These are phyloP conservation scores for Lepeophtheirus salmonis DNA, from an alignment of 1,140 invertebrate genomes.

Conservation along the genomic window DNA sequence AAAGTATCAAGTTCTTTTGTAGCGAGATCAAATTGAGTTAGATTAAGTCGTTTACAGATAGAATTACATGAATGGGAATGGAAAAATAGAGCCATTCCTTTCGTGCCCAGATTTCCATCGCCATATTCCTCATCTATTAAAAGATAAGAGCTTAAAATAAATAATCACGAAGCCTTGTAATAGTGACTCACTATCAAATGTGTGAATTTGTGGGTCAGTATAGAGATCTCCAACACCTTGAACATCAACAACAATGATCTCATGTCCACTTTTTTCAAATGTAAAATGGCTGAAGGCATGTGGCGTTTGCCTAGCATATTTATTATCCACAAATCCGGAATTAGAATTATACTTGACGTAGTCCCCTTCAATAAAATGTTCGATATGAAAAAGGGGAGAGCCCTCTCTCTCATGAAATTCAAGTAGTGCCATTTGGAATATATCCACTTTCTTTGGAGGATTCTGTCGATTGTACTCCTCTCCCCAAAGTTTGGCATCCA, in stretches of 20 bases:
- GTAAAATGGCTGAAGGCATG: constrained; percentile 44
- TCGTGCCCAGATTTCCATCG: constrained; percentile 38
- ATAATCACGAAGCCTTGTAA: background rate
- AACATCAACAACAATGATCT: constrained; percentile 41
- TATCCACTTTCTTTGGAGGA: constrained; percentile 42
- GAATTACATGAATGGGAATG: constrained; percentile 37
- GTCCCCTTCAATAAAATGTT: constrained; percentile 40
- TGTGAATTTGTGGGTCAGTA: constrained; percentile 42
- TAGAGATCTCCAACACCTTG: constrained; percentile 43
- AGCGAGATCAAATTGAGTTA: constrained; percentile 36
- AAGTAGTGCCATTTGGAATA: constrained; percentile 39
- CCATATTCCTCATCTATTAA: constrained; percentile 31
- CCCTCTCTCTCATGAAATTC: constrained; percentile 34
- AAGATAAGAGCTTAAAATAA: background rate
- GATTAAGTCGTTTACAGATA: constrained; percentile 34
- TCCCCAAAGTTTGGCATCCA: constrained; percentile 42
- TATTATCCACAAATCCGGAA: constrained; percentile 38
- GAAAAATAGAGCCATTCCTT: constrained; percentile 42
- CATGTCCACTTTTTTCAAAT: constrained; percentile 39
- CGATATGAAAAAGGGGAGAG: constrained; percentile 36
- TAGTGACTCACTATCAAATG: constrained; percentile 25
- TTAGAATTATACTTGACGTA: constrained; percentile 44
- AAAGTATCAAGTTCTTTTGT: too few relatives aligned
- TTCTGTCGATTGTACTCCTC: constrained; percentile 41
- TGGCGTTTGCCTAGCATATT: constrained; percentile 34